Evolutionary conservation across 2,888 invertebrate genomes (phyloP), one percentile per base, ranked within the genome.

Genomic region (Acrocyrtus sp.): DNA sequence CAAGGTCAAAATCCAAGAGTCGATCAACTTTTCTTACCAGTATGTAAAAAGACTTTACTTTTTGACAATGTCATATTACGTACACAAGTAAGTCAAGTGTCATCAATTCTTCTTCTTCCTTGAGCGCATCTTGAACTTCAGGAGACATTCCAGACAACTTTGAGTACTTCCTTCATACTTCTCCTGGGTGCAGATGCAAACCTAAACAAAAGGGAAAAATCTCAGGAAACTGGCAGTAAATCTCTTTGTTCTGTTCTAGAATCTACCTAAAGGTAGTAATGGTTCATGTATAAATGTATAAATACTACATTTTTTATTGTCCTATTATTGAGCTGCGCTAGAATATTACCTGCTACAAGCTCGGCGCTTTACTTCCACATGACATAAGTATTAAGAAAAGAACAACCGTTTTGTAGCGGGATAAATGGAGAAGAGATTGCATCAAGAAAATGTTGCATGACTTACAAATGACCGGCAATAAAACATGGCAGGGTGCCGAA

Each of bases 391-490:
- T 34, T 34, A 50, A 21, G 24, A 24, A 21, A 22, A 12, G 21
- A 47, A n/a, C 21, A 51, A 53, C 53, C 58, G 51, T 72, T 50
- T 72, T 34, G 34, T 34, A 58, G 56, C 54, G 34, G 47, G 60
- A 72, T 72, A 57, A 65, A 60, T 53, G 65, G 69, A 66, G 57
- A 65, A 39, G 60, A 72, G 75, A 77, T 77, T 72, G 62, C 67
- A 77, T 75, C 74, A 61, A 72, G 61, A 60, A 62, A 58, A n/a
- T n/a, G 65, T 75, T 67, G 78, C 78, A 78, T 75, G 78, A 78
- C 78, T 74, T 73, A 75, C 78, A 78, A 78, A 78, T 78, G 78
- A 78, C 78, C 70, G 60, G 74, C 75, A 75, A 78, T 78, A 78
- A 77, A 78, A 75, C 72, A 78, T 74, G 72, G 48, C 61, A 69